Evolutionary conservation across 2,888 invertebrate genomes (phyloP).

Genomic region (Ganaspis brasiliensis): DNA sequence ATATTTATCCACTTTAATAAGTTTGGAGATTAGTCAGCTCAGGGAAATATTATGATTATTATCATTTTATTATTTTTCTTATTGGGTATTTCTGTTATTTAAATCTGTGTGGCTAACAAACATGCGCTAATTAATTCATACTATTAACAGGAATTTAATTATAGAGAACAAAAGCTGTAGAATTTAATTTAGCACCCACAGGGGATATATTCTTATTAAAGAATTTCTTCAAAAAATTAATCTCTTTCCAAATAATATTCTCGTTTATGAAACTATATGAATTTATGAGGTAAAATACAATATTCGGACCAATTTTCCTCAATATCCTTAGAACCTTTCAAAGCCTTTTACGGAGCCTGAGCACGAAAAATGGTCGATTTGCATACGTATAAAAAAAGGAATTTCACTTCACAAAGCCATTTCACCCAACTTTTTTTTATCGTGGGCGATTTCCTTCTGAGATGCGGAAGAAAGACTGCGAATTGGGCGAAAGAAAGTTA

Average conservation of each 20-base stretch:
- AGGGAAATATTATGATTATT: neutral
- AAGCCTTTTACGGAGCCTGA: slow-evolving; percentile 16
- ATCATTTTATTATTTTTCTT: neutral
- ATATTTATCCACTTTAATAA: neutral
- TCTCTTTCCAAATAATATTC: neutral
- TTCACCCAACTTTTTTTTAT: slow-evolving; percentile 9
- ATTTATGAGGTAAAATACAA: neutral
- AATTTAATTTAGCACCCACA: no score
- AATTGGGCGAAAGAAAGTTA: slow-evolving; percentile 30
- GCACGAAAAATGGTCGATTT: slow-evolving; percentile 13
- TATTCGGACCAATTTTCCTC: neutral
- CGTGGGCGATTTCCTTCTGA: slow-evolving; percentile 4
- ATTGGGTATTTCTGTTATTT: no score
- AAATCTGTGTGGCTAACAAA: no score
- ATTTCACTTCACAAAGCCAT: slow-evolving; percentile 35
- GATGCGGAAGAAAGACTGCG: slow-evolving; percentile 15
- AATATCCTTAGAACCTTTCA: slow-evolving; percentile 4
- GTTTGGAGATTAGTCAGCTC: neutral
- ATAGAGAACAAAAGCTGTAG: no score
- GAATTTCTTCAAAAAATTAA: neutral
- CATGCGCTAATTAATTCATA: no score
- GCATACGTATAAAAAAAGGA: slow-evolving; percentile 42
- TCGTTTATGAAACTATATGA: neutral
- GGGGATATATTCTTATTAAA: no score
- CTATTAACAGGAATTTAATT: no score